phyloP scores from a whole-genome alignment of 2,797 vertebrate species.

The Siniperca undulata region DNA sequence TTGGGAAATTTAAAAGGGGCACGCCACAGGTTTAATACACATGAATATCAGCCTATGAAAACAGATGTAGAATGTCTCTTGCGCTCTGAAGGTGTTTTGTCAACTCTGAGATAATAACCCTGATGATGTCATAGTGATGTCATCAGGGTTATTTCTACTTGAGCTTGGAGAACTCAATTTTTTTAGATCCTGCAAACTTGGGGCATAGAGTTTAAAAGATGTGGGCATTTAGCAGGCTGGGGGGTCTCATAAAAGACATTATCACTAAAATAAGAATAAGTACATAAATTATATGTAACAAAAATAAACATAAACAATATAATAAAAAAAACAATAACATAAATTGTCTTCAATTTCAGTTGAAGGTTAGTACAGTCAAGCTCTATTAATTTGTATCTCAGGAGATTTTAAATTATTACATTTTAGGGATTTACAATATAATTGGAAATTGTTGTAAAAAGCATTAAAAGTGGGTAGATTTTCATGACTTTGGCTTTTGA shows the following conservation, averaged over 20 bases:
- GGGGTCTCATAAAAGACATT: neutral
- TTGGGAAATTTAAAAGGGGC: neutral
- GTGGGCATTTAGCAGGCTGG: neutral
- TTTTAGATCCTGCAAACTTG: neutral
- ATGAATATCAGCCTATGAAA: neutral
- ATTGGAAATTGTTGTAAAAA: neutral
- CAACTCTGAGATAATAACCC: neutral
- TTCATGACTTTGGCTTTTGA: neutral
- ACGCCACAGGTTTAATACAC: neutral
- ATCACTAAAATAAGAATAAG: neutral
- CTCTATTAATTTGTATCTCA: neutral
- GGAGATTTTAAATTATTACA: neutral
- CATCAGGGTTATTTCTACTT: neutral
- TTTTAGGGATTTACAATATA: slow-evolving; percentile 1
- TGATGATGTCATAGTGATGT: neutral
- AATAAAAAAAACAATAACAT: too few relatives aligned
- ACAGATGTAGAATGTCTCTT: neutral
- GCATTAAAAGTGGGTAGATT: neutral
- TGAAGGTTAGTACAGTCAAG: neutral
- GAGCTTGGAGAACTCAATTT: neutral
- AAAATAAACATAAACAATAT: neutral
- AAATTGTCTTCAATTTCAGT: neutral
- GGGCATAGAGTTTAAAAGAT: neutral
- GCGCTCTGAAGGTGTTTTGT: neutral
- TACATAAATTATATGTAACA: neutral